Conservation (phyloP, 2,888 invertebrate species). For the Seladonia tumulorum region DNA sequence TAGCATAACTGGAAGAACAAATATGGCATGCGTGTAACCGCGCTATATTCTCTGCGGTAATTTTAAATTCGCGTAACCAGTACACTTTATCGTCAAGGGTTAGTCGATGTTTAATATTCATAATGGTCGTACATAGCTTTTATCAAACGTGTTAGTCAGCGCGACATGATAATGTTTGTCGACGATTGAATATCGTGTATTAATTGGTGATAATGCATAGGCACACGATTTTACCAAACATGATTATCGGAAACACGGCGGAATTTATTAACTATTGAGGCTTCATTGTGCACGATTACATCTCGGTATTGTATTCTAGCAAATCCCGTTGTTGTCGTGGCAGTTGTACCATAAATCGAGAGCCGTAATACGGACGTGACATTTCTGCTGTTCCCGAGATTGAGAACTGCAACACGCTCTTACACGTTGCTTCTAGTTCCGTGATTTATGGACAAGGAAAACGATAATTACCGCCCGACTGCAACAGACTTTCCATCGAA, state of each 20-base stretch:
- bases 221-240: conserved; percentile 7
- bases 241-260: conserved; percentile 10
- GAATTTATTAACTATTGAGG: not conserved
- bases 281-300: not conserved
- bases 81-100: not conserved
- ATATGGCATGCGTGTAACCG: not conserved
- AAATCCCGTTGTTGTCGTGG: not conserved
- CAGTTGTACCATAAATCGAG: not conserved
- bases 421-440: not conserved
- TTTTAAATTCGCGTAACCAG: not conserved
- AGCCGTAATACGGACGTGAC: not conserved
- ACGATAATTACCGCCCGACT: not conserved
- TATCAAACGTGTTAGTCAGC: not conserved
- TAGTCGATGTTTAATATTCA: not conserved
- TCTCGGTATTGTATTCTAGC: not conserved
- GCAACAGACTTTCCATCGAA: not conserved
- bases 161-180: not conserved
- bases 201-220: not conserved
- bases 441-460: not conserved
- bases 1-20: not conserved
- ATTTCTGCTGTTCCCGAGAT: not conserved
- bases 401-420: not conserved
- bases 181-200: not conserved
- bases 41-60: not conserved
- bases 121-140: not conserved